Conservation (phyloP, 1,140 invertebrate genomes). For the Rhyacophila brunnea region DNA sequence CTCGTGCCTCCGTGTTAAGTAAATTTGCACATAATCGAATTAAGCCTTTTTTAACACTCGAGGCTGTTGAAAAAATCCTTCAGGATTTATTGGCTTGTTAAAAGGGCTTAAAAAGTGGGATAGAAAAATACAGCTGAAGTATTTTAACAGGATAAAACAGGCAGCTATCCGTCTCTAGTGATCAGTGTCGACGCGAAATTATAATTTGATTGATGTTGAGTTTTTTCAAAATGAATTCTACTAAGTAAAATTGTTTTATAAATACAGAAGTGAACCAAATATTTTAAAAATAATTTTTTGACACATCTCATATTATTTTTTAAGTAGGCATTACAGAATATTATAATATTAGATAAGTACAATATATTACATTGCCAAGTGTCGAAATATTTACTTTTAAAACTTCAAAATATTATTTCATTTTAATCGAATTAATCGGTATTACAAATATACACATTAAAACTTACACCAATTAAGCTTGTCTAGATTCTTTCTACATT, state of each 20-base stretch:
- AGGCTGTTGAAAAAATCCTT: constrained; percentile 33
- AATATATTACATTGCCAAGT: too few relatives aligned
- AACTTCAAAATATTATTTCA: too few relatives aligned
- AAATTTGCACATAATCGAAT: constrained; percentile 38
- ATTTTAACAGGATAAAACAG: constrained; percentile 18
- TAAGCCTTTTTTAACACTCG: constrained; percentile 37
- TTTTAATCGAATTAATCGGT: too few relatives aligned
- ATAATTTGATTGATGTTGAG: neutral
- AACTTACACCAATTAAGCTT: too few relatives aligned
- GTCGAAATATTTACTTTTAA: too few relatives aligned
- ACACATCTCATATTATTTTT: too few relatives aligned
- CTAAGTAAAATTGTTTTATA: neutral
- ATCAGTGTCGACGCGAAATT: too few relatives aligned
- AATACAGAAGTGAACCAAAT: neutral
- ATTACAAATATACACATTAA: too few relatives aligned
- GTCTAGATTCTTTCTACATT: too few relatives aligned
- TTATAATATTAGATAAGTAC: too few relatives aligned
- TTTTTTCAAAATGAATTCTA: neutral
- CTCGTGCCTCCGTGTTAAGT: constrained; percentile 32
- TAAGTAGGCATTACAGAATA: too few relatives aligned
- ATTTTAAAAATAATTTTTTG: too few relatives aligned
- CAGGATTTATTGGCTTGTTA: constrained; percentile 38
- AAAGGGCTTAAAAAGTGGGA: constrained; percentile 35
- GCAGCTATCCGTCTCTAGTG: constrained; percentile 13
- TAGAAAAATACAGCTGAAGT: constrained; percentile 19